A percentile compares a stretch with the other conserved stretches of the same genome.
These are phyloP conservation scores for Gambusia holbrooki DNA, from an alignment of 2,113 vertebrate genomes.

Conservation along the genomic window DNA sequence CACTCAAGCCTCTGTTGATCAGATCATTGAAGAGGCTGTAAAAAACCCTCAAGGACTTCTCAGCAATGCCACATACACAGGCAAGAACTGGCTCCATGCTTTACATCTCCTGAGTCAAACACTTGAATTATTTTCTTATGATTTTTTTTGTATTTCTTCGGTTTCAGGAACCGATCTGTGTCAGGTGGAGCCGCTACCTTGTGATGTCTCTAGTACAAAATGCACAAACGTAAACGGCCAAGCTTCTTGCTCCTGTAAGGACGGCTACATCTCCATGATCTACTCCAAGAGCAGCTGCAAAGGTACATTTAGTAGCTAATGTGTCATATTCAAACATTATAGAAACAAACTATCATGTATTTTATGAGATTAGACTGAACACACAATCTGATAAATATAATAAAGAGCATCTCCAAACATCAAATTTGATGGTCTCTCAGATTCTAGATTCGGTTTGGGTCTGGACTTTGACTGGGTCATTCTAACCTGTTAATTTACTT, in stretches of 20 bases:
- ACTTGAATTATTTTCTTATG: background rate
- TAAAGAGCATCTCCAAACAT: no score
- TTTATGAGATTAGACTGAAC: no score
- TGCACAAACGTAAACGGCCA: slow-evolving; percentile 24
- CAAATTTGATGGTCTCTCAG: no score
- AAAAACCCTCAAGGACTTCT: background rate
- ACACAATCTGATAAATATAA: no score
- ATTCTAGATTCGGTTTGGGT: no score
- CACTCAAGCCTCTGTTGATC: slow-evolving; percentile 9
- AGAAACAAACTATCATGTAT: no score
- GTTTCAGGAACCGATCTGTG: slow-evolving; percentile 63
- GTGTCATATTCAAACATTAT: background rate
- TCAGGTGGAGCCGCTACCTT: slow-evolving; percentile 10
- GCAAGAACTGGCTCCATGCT: slow-evolving; percentile 24
- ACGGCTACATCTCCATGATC: slow-evolving; percentile 39
- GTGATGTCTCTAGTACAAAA: slow-evolving; percentile 45
- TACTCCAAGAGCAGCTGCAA: slow-evolving; percentile 65
- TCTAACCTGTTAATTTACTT: no score
- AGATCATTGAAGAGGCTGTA: slow-evolving; percentile 26
- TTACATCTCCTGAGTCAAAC: background rate
- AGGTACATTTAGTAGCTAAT: slow-evolving; percentile 54
- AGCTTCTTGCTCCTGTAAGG: slow-evolving; percentile 57
- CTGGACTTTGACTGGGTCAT: no score
- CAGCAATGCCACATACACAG: background rate
- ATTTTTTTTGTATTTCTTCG: background rate